These are phyloP conservation scores for Heliangelus exortis DNA, from an alignment of 2,797 vertebrate species.

Conservation along the genomic window DNA sequence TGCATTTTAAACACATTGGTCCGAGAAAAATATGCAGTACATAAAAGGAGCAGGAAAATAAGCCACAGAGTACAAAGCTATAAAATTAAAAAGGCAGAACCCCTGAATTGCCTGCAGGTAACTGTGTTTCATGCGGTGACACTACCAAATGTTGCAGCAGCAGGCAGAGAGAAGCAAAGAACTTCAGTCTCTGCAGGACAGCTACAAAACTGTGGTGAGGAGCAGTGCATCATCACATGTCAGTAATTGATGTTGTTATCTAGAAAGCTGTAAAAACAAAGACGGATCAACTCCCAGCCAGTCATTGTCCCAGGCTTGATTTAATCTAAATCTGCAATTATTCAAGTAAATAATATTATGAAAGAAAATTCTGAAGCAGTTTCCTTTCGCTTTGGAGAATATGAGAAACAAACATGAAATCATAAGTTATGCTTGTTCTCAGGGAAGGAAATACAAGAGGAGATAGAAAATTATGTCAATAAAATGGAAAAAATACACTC, in stretches of 20 bases:
- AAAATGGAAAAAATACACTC: background rate
- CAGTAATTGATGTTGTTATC: background rate
- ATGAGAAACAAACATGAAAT: background rate
- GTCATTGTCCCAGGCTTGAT: background rate
- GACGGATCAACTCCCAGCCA: background rate
- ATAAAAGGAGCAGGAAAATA: background rate
- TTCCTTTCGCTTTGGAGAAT: background rate
- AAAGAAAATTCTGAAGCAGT: constrained; percentile 4
- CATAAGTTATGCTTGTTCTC: background rate
- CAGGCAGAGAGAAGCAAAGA: background rate
- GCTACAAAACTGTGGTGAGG: fast-evolving
- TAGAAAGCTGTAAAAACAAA: background rate
- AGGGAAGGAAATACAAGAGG: background rate
- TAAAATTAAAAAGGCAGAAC: background rate
- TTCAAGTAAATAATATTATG: background rate
- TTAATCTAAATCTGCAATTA: background rate
- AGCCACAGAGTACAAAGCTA: background rate
- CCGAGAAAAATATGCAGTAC: background rate
- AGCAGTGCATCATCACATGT: background rate
- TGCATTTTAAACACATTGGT: background rate
- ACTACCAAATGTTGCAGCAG: background rate
- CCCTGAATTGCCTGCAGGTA: background rate
- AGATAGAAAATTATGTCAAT: background rate
- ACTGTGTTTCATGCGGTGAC: background rate
- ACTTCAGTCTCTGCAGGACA: background rate